Evolutionary conservation across 2,113 vertebrate genomes (phyloP), one percentile per base, ranked within the genome.

Genomic region (Speoplatyrhinus poulsoni): DNA sequence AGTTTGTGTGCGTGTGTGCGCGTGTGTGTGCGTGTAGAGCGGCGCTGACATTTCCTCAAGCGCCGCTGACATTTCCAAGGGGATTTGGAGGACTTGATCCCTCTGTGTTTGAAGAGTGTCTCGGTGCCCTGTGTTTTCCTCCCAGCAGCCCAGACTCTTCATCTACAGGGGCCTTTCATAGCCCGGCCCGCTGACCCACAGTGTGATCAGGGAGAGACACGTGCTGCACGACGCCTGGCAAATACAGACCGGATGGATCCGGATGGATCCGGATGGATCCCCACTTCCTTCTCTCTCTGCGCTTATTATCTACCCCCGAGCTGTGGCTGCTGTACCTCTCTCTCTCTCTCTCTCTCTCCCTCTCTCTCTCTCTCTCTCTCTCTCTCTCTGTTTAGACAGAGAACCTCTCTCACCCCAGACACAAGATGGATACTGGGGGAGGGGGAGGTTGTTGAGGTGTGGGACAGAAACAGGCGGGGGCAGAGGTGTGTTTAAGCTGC

Each of bases 1-100:
- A 64, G 61, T 12, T 61, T 50, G 10, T 4, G 26, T 8, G 33
- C 16, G 33, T 49, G 62, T 72, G 65, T 36, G 32, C 16, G 49
- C 36, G 62, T 16, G 56, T 59, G 56, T 68, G 67, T 69, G 73
- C 70, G 76, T 77, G 69, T 81, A 70, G 73, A 75, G 74, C 71
- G 84, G 76, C 70, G 58, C 77, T 91, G 90, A 88, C 90, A 91
- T 91, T 91, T 90, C 87, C 85, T 90, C 84, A 86, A 85, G 88
- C 68, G 82, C 75, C 69, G 76, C 59, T 91, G 90, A 89, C 90
- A 91, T 91, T 91, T 91, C 82, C 81, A 70, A 70, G 83, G 90
- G 90, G 89, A 41, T 41, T 91, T 89, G 87, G 81, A 86, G 85
- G 82, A 87, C 80, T 88, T 89, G 79, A 90, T 89, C 87, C 82